These are phyloP conservation scores for Tryphoninae sp. DNA, from an alignment of 2,888 invertebrate genomes.

Conservation along the genomic window DNA sequence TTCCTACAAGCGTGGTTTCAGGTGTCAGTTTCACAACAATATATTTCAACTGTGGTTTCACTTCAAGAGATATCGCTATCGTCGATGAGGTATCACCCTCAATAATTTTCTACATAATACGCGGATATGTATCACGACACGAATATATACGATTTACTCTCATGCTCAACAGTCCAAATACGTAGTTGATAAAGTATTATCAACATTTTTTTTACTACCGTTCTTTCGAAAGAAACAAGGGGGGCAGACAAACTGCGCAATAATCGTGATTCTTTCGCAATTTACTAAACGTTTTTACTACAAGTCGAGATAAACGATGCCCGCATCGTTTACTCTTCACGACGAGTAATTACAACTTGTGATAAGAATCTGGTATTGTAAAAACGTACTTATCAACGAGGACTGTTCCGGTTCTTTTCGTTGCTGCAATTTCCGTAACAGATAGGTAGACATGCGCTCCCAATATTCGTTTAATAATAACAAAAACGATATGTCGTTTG, in stretches of 20 bases:
- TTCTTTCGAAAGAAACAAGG: neutral
- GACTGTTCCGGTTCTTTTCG: neutral
- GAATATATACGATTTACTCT: constrained; percentile 21
- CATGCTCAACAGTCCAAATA: neutral
- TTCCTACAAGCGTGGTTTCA: constrained; percentile 98
- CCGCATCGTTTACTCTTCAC: constrained; percentile 39
- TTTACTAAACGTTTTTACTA: constrained; percentile 11
- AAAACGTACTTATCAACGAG: neutral
- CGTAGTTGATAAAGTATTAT: constrained; percentile 10
- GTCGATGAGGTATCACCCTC: constrained; percentile 84
- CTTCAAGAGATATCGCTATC: constrained; percentile 98
- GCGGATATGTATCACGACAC: constrained; percentile 25
- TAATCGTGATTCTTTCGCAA: constrained; percentile 16
- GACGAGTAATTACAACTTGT: constrained; percentile 7
- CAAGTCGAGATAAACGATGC: constrained; percentile 32
- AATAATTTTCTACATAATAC: constrained; percentile 56
- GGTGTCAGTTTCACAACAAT: constrained; percentile 99
- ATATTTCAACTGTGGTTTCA: constrained; percentile 99
- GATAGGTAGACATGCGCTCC: no score
- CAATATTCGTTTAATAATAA: neutral
- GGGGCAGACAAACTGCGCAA: constrained; percentile 2
- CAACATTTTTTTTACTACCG: neutral
- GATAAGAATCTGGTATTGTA: neutral
- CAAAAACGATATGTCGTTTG: neutral
- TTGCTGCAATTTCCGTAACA: neutral